phyloP scores from a whole-genome alignment of 1,140 invertebrate genomes.

The Drosophila serrata region DNA sequence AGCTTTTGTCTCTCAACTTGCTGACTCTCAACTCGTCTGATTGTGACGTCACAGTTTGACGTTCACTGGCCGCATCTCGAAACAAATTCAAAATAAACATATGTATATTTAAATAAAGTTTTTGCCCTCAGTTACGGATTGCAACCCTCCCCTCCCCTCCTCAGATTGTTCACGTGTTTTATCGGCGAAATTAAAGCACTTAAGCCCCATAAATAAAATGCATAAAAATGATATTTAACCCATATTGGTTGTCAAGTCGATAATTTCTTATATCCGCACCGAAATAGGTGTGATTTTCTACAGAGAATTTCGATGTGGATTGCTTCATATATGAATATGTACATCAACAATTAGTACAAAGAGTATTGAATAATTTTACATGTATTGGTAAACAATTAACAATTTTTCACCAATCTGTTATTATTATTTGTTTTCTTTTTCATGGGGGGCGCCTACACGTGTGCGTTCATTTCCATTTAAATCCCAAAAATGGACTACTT shows the following conservation, averaged over 20 bases:
- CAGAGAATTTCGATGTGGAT: neutral
- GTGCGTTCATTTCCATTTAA: conserved; percentile 26
- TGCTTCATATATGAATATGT: conserved; percentile 1
- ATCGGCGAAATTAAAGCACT: conserved; percentile 63
- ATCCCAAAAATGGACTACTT: conserved; percentile 48
- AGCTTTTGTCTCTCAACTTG: conserved; percentile 11
- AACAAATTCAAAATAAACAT: too few relatives aligned
- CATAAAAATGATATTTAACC: conserved; percentile 75
- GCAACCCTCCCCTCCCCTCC: conserved; percentile 7
- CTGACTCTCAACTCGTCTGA: conserved; percentile 2
- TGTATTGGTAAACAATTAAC: neutral
- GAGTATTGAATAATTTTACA: neutral
- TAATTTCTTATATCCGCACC: conserved; percentile 31
- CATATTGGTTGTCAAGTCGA: conserved; percentile 61
- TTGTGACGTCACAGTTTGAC: conserved; percentile 70
- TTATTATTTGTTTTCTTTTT: conserved; percentile 3
- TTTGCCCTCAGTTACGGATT: conserved; percentile 49
- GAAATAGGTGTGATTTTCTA: conserved; percentile 55
- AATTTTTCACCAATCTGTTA: conserved; percentile 3
- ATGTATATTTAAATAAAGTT: conserved; percentile 53
- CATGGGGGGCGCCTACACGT: conserved; percentile 34
- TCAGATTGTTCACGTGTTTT: conserved; percentile 44
- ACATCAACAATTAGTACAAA: neutral
- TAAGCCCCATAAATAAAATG: conserved; percentile 66
- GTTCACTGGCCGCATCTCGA: conserved; percentile 36